These are phyloP conservation scores for Ophiothrix spiculata DNA, from an alignment of 35 echinoderm and acorn worm genomes.

Conservation along the genomic window DNA sequence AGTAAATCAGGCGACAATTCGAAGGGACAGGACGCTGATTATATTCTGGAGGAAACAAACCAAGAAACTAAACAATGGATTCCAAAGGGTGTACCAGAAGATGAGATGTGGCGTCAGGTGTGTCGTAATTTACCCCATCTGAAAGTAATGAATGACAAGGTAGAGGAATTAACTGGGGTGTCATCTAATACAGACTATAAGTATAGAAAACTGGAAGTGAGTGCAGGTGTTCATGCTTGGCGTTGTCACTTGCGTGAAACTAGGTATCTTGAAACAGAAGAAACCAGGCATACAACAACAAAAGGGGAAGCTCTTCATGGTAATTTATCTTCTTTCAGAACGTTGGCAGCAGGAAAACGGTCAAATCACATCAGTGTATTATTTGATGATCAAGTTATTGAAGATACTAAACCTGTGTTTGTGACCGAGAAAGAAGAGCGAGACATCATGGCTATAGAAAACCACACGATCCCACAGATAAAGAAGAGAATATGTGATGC, in stretches of 20 bases:
- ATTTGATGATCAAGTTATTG: background rate
- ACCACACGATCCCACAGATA: background rate
- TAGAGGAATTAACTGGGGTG: background rate
- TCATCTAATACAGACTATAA: background rate
- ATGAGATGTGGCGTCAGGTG: background rate
- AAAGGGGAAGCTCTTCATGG: background rate
- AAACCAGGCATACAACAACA: background rate
- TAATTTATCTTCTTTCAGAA: background rate
- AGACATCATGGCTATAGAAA: background rate
- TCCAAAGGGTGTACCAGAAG: background rate
- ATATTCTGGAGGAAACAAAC: background rate
- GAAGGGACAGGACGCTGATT: background rate
- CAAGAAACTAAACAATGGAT: conserved; percentile 1
- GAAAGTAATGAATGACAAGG: background rate
- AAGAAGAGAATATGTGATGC: background rate
- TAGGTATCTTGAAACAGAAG: background rate
- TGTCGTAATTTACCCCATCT: background rate
- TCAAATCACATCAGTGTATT: background rate
- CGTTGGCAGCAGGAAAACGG: background rate
- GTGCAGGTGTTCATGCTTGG: background rate
- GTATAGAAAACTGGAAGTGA: background rate
- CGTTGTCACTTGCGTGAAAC: background rate
- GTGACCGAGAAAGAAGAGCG: background rate
- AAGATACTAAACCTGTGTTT: background rate
- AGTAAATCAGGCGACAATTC: background rate